These are phyloP conservation scores for Elysia crispata DNA, from an alignment of 2,888 invertebrate genomes.

Conservation along the genomic window DNA sequence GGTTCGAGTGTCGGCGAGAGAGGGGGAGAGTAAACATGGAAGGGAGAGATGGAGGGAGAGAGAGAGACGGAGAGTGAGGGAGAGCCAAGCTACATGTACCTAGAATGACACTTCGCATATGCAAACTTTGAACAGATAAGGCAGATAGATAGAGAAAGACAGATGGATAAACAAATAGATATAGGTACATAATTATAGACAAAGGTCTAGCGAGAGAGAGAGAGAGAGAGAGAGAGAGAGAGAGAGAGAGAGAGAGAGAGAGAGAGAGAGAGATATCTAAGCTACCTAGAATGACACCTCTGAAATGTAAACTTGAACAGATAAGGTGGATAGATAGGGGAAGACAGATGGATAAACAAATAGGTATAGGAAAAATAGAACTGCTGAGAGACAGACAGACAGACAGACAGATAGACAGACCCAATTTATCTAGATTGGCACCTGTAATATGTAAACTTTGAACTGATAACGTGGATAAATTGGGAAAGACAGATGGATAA, in stretches of 20 bases:
- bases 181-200: too few species aligned
- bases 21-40: not conserved
- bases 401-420: not conserved
- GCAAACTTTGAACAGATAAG: not conserved
- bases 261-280: too few species aligned
- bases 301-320: too few species aligned
- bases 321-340: too few species aligned
- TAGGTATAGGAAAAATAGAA: too few species aligned
- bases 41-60: slow-evolving; percentile 9
- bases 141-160: not conserved
- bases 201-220: not conserved
- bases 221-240: slow-evolving; percentile 2
- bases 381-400: not conserved
- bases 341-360: not conserved
- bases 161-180: not conserved
- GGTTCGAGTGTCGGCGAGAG: not conserved
- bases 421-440: too few species aligned
- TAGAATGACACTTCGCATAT: too few species aligned
- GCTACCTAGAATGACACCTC: too few species aligned
- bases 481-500: not conserved
- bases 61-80: not conserved
- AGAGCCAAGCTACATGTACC: not conserved
- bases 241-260: too few species aligned
- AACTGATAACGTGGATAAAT: too few species aligned
- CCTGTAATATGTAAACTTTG: too few species aligned